Evolutionary conservation across 2,888 invertebrate genomes (phyloP).

Genomic region (Drosophila phalerata): DNA sequence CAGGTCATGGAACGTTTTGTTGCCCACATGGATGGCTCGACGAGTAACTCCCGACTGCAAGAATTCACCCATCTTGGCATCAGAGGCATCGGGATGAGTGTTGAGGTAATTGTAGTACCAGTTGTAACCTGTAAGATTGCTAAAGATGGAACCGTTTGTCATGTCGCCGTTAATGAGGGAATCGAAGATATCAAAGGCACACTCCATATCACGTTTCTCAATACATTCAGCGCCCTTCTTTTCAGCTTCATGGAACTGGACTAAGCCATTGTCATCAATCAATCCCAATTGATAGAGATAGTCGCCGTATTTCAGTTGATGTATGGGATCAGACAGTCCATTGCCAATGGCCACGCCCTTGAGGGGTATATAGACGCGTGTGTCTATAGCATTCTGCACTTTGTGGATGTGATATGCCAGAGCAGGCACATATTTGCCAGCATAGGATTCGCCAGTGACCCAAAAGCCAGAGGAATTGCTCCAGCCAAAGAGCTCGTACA

Average conservation of each 20-base stretch:
- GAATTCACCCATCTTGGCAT: conserved; percentile 85
- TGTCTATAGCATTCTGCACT: conserved; percentile 84
- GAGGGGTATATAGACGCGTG: conserved; percentile 82
- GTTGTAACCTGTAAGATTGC: conserved; percentile 85
- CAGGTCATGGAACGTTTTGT: conserved; percentile 88
- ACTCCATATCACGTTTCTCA: conserved; percentile 87
- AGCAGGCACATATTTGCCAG: conserved; percentile 92
- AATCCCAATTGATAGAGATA: conserved; percentile 92
- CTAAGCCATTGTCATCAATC: conserved; percentile 87
- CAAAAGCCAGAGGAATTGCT: conserved; percentile 92
- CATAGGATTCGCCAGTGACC: conserved; percentile 96
- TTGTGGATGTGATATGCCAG: conserved; percentile 88
- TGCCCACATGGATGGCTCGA: conserved; percentile 94
- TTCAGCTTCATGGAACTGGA: conserved; percentile 88
- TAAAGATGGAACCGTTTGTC: conserved; percentile 89
- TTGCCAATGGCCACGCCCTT: conserved; percentile 89
- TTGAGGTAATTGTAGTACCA: conserved; percentile 86
- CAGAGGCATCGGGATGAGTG: conserved; percentile 88
- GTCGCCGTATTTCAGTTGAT: conserved; percentile 92
- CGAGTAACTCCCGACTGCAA: conserved; percentile 87
- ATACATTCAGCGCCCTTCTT: conserved; percentile 87
- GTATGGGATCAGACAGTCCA: conserved; percentile 91
- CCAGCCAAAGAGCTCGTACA: conserved; percentile 93
- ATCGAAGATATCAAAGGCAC: conserved; percentile 91
- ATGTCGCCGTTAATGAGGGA: conserved; percentile 88